Percentiles rank a stretch among this genome's conserved stretches.
These are phyloP conservation scores for Nanorana parkeri DNA, from an alignment of 2,113 vertebrate genomes.

Conservation along the genomic window DNA sequence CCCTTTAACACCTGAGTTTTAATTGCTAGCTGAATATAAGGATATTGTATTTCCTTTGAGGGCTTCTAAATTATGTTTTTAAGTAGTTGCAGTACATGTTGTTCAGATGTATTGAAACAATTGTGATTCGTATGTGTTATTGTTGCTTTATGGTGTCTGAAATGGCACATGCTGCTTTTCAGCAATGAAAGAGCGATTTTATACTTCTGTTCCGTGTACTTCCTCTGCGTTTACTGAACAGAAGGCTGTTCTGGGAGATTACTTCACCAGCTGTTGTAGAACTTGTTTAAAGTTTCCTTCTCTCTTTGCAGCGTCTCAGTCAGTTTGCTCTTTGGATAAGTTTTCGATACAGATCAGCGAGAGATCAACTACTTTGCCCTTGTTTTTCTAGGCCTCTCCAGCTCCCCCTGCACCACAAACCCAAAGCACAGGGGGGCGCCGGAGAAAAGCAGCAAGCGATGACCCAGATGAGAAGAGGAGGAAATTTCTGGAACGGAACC, in stretches of 20 bases:
- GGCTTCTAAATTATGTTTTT: too few species aligned
- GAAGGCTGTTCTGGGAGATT: constrained; percentile 26
- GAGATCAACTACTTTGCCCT: constrained; percentile 35
- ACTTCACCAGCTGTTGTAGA: constrained; percentile 29
- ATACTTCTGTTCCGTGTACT: not conserved
- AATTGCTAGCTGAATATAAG: too few species aligned
- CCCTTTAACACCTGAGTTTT: too few species aligned
- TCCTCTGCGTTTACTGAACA: constrained; percentile 17
- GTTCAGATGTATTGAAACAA: not conserved
- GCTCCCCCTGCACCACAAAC: constrained; percentile 86
- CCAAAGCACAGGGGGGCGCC: constrained; percentile 89
- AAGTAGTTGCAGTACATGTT: not conserved
- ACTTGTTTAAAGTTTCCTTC: constrained; percentile 19
- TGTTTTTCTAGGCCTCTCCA: constrained; percentile 83
- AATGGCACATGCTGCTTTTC: constrained; percentile 12
- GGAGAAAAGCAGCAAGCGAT: constrained; percentile 92
- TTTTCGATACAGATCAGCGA: constrained; percentile 16
- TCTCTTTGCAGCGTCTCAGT: not conserved
- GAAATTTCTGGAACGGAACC: constrained; percentile 94
- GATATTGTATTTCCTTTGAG: too few species aligned
- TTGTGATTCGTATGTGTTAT: not conserved
- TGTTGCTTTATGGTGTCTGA: constrained; percentile 27
- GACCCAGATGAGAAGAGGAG: constrained; percentile 96
- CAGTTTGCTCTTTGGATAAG: not conserved
- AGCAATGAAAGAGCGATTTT: constrained; percentile 14